phyloP scores from a whole-genome alignment of 1,140 invertebrate genomes.

The Dendrolimus kikuchii region DNA sequence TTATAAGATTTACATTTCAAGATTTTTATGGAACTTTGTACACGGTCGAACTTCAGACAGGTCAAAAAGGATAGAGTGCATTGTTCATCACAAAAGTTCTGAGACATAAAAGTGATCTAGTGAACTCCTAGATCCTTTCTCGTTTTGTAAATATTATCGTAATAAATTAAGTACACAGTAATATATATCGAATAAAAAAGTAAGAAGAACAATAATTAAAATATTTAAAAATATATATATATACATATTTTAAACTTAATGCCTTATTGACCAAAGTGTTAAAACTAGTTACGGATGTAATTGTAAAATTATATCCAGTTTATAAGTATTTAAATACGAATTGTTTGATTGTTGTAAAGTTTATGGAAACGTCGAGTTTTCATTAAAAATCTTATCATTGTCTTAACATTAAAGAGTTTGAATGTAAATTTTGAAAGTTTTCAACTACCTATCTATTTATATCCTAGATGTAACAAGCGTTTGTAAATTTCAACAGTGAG shows the following conservation, averaged over 20 bases:
- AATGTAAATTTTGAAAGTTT: slow-evolving; percentile 21
- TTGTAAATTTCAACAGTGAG: slow-evolving; percentile 24
- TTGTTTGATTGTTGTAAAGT: slow-evolving; percentile 67
- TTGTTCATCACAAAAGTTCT: no score
- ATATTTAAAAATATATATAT: slow-evolving; percentile 51
- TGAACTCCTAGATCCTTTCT: not conserved
- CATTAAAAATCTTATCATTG: slow-evolving; percentile 56
- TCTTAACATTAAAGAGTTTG: slow-evolving; percentile 35
- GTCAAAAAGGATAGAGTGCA: no score
- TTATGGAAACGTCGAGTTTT: slow-evolving; percentile 56
- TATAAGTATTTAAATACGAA: slow-evolving; percentile 40
- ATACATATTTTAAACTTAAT: slow-evolving; percentile 71
- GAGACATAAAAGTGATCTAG: no score
- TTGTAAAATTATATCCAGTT: slow-evolving; percentile 52
- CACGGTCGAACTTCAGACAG: no score
- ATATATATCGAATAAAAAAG: slow-evolving; percentile 55
- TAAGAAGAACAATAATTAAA: slow-evolving; percentile 72
- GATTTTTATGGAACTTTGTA: no score
- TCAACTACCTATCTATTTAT: slow-evolving; percentile 20
- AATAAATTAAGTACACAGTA: slow-evolving; percentile 37
- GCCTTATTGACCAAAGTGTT: slow-evolving; percentile 72
- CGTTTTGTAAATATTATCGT: slow-evolving; percentile 58
- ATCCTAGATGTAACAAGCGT: slow-evolving; percentile 24
- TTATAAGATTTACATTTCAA: no score
- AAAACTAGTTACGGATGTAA: slow-evolving; percentile 66